Conservation (phyloP, 2,888 invertebrate genomes). For the Eucera pruinosa region DNA sequence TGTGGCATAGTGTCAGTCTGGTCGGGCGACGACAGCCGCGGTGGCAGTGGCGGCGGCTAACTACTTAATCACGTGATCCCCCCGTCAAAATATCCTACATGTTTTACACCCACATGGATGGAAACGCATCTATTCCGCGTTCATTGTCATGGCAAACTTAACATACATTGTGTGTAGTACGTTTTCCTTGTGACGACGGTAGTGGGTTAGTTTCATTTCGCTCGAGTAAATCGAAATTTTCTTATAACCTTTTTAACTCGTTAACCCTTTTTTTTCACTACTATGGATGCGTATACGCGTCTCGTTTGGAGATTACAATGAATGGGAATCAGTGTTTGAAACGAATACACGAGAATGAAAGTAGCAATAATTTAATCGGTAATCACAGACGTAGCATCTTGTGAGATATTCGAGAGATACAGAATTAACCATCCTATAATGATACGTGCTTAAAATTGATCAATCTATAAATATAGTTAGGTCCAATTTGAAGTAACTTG, state of each 20-base stretch:
- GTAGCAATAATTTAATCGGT: no score
- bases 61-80: slow-evolving; percentile 90
- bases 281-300: no score
- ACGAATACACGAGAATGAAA: no score
- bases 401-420: no score
- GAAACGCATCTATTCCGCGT: slow-evolving; percentile 43
- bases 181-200: background rate
- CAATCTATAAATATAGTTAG: no score
- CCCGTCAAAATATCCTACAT: slow-evolving; percentile 91
- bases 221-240: background rate
- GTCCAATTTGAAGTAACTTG: no score
- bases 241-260: background rate
- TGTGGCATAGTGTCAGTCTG: slow-evolving; percentile 42
- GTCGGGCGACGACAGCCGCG: slow-evolving; percentile 48
- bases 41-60: slow-evolving; percentile 66
- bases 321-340: no score
- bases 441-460: no score
- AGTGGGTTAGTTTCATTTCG: slow-evolving; percentile 19
- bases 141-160: slow-evolving; percentile 63
- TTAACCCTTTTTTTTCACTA: no score
- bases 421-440: no score
- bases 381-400: no score
- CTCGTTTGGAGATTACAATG: no score
- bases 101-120: slow-evolving; percentile 35
- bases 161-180: background rate